Evolutionary conservation across 2,113 vertebrate genomes (phyloP), one percentile per base, ranked within the genome.

Genomic region (Microtus montanus): DNA sequence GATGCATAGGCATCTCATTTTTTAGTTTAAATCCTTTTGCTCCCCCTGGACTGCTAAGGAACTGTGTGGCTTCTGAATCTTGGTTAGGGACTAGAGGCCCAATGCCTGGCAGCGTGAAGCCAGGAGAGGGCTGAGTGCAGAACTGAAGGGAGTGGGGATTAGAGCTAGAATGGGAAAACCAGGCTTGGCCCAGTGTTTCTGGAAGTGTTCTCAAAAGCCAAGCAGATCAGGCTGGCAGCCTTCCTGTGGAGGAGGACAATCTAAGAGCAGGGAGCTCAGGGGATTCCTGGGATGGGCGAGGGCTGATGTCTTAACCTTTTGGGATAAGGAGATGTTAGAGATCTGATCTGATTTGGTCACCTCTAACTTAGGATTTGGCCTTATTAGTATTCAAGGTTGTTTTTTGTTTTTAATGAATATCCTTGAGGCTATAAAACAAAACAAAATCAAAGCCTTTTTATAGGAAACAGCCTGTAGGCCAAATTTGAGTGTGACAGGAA

Each of bases 391-490:
- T 83, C 54, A 20, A 84, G 71, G 35, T 64, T 47, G 30, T 66
- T 93, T 95, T 74, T 80, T 75, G 38, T 93, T 86, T n/a, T 80
- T 87, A n/a, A 38, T 47, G 20, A 49, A 87, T 84, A 77, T 17
- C 68, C 19, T 96, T 73, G 68, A 75, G 68, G 26, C 70, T 74
- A 64, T 52, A 90, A 71, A 58, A 58, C n/a, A 66, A 93, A 91
- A 19, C 24, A n/a, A 93, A 1, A 22, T 47, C 79, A 86, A 64
- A 52, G 30, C 54, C 35, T 52, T 89, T 79, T 54, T 52, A 64
- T 79, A 73, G 35, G 80, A 78, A 86, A 85, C 30, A 79, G 2
- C 17, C 41, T n/a, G 19, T 89, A 64, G 52, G 41, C 54, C 15
- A 63, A 79, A 61, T 86, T 89, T 84, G 77, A 35, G 61, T 92